Percentiles rank a stretch among this genome's conserved stretches.
phyloP scores from a whole-genome alignment of 2,888 invertebrate genomes.

The Acrobasis repandana region DNA sequence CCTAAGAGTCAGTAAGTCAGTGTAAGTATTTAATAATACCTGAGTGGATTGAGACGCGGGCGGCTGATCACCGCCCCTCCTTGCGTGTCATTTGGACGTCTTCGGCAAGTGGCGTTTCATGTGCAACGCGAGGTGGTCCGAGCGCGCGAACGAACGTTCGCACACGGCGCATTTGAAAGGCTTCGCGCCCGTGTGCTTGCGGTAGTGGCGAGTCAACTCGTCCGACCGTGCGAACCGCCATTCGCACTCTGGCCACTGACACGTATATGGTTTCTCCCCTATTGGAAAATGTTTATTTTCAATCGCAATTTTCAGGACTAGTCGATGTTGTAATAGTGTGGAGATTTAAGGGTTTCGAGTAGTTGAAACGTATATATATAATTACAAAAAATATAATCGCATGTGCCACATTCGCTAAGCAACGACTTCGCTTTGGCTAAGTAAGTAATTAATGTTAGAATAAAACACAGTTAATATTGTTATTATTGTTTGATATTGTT shows the following conservation, averaged over 20 bases:
- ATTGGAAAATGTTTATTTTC: constrained; percentile 36
- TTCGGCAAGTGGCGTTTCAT: constrained; percentile 98
- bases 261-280: constrained; percentile 99
- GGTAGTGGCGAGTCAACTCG: constrained; percentile 97
- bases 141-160: constrained; percentile 96
- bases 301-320: background rate
- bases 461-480: no score
- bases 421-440: constrained; percentile 11
- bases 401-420: background rate
- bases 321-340: no score
- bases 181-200: constrained; percentile 98
- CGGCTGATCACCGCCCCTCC: constrained; percentile 73
- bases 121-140: constrained; percentile 97
- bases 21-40: constrained; percentile 45
- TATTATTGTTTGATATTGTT: no score
- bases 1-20: no score
- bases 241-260: constrained; percentile 98
- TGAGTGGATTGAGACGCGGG: constrained; percentile 64
- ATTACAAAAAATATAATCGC: constrained; percentile 4
- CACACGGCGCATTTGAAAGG: constrained; percentile 98
- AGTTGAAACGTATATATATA: background rate
- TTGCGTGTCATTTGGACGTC: constrained; percentile 86
- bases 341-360: no score
- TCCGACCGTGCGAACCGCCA: constrained; percentile 98
- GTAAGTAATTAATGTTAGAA: background rate